These are phyloP conservation scores for Cremastinae sp. DNA, from an alignment of 2,888 invertebrate genomes.

Conservation along the genomic window DNA sequence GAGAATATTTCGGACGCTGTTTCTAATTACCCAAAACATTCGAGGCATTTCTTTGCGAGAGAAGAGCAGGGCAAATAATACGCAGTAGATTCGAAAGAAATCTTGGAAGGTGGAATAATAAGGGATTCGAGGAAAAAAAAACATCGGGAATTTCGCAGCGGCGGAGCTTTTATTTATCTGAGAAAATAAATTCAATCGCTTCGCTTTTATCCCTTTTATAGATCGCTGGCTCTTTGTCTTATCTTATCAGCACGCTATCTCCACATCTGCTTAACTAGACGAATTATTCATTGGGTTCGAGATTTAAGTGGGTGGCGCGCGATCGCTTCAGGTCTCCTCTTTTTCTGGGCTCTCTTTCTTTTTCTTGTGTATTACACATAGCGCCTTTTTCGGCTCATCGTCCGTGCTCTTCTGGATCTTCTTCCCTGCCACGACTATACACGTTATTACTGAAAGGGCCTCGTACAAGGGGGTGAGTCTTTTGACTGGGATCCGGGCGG, in stretches of 20 bases:
- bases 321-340: slow-evolving; percentile 18
- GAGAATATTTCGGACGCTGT: no score
- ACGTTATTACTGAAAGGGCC: slow-evolving; percentile 20
- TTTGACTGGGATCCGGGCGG: slow-evolving; percentile 16
- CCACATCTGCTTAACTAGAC: slow-evolving; percentile 31
- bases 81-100: no score
- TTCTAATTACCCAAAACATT: no score
- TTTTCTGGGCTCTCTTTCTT: slow-evolving; percentile 16
- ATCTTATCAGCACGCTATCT: slow-evolving; percentile 13
- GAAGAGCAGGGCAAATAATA: no score
- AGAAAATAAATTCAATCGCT: background rate
- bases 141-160: background rate
- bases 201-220: background rate
- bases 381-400: slow-evolving; percentile 2
- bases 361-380: slow-evolving; percentile 21
- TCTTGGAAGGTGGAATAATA: background rate
- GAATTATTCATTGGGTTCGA: slow-evolving; percentile 40
- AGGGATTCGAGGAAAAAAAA: background rate
- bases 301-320: slow-evolving; percentile 30
- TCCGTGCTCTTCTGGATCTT: background rate
- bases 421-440: slow-evolving; percentile 10
- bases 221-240: background rate
- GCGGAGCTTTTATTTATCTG: no score
- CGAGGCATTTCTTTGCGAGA: no score
- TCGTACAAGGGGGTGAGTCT: slow-evolving; percentile 30